These are phyloP conservation scores for Subacronicta megacephala DNA, from an alignment of 2,888 invertebrate genomes.

Conservation along the genomic window DNA sequence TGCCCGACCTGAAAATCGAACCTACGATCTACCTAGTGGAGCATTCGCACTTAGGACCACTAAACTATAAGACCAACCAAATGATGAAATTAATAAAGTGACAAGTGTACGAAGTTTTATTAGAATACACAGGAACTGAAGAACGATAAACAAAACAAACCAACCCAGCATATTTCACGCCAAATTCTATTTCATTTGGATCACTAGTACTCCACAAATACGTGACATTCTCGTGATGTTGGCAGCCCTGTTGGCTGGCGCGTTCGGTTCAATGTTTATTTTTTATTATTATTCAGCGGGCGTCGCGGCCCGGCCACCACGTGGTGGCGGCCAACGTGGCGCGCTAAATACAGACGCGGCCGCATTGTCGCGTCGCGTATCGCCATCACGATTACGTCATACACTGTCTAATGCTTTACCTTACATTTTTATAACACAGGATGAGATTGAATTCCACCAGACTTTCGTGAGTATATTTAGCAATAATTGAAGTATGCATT, in stretches of 20 bases:
- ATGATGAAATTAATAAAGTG: no score
- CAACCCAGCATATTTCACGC: not conserved
- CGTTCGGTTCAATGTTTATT: constrained; percentile 58
- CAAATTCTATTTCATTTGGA: constrained; percentile 2
- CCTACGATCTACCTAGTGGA: no score
- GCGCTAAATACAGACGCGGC: constrained; percentile 56
- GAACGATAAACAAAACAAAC: not conserved
- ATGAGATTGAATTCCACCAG: constrained; percentile 33
- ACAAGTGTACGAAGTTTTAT: no score
- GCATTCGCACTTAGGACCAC: no score
- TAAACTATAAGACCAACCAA: no score
- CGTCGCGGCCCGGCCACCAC: constrained; percentile 55
- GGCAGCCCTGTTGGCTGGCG: constrained; percentile 55
- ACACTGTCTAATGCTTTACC: constrained; percentile 37
- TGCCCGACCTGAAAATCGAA: no score
- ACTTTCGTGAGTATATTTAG: constrained; percentile 20
- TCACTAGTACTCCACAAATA: constrained; percentile 19
- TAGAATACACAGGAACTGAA: not conserved
- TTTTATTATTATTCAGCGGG: constrained; percentile 61
- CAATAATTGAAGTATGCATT: no score
- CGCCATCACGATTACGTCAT: constrained; percentile 55
- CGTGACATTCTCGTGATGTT: constrained; percentile 46
- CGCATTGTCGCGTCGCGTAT: constrained; percentile 55
- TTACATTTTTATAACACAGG: constrained; percentile 39
- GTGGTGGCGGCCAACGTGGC: constrained; percentile 58